These are phyloP conservation scores for Zhuqinia jingwanae DNA, from an alignment of 2,888 invertebrate species.

Conservation along the genomic window DNA sequence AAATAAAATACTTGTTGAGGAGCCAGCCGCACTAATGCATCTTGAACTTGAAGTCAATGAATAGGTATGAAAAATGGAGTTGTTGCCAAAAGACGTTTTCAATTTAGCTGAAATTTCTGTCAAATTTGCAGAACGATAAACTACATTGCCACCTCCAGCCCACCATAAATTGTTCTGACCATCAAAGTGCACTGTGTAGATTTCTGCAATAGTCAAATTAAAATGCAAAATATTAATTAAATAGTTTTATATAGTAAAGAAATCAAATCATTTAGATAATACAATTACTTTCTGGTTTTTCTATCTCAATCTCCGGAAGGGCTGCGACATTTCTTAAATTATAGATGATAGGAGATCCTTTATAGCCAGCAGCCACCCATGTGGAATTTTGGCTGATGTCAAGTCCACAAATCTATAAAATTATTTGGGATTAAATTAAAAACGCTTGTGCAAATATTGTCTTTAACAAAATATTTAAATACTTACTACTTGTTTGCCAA, in stretches of 20 bases:
- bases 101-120: conserved; percentile 57
- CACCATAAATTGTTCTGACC: conserved; percentile 71
- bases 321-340: conserved; percentile 70
- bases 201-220: conserved; percentile 69
- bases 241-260: background rate
- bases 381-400: conserved; percentile 74
- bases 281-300: conserved; percentile 66
- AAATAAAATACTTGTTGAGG: conserved; percentile 73
- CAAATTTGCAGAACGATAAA: conserved; percentile 71
- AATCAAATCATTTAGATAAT: background rate
- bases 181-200: conserved; percentile 73
- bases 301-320: conserved; percentile 65
- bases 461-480: no score
- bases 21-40: conserved; percentile 74
- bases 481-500: conserved; percentile 71
- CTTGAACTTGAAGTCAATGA: conserved; percentile 71
- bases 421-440: background rate
- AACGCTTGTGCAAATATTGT: background rate
- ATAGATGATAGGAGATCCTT: conserved; percentile 74
- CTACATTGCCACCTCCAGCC: conserved; percentile 73
- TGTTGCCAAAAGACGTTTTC: conserved; percentile 67
- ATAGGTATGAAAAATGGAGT: conserved; percentile 74
- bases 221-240: no score
- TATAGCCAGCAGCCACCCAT: conserved; percentile 74
- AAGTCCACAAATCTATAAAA: conserved; percentile 69